Conservation (phyloP, 2,888 invertebrate genomes). For the Stegophylla sp. region DNA sequence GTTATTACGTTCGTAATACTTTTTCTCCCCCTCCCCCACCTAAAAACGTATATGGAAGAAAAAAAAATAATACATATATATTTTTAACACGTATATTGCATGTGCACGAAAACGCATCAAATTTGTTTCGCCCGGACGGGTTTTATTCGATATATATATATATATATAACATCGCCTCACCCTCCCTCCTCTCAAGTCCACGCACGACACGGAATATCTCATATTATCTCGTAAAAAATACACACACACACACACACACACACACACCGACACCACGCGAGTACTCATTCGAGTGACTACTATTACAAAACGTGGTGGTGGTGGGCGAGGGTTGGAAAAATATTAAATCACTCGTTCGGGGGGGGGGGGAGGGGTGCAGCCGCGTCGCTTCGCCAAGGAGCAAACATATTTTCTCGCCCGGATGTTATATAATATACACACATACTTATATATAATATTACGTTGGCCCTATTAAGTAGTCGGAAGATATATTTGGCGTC, state of each 20-base stretch:
- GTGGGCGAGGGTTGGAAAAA: not conserved
- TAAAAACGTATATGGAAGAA: no score
- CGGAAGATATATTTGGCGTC: conserved; percentile 49
- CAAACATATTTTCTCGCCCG: conserved; percentile 39
- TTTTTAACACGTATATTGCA: not conserved
- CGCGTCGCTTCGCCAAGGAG: not conserved
- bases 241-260: not conserved
- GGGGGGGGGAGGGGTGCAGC: no score
- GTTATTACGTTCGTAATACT: conserved; percentile 48
- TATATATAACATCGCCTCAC: not conserved
- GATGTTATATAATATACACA: not conserved
- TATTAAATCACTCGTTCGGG: conserved; percentile 51
- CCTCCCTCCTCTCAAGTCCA: not conserved
- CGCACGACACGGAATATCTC: not conserved
- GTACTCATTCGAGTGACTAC: not conserved
- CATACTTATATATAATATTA: not conserved
- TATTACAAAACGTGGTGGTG: not conserved
- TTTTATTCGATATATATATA: conserved; percentile 51
- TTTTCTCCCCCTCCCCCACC: not conserved
- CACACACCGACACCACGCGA: not conserved
- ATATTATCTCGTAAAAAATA: conserved; percentile 26
- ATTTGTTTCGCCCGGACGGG: conserved; percentile 54
- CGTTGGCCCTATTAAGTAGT: not conserved
- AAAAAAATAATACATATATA: not conserved
- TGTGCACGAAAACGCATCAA: conserved; percentile 27